Base-by-base conservation (phyloP, 1,140 invertebrate species). In the Alviniconcha marisindica region DNA sequence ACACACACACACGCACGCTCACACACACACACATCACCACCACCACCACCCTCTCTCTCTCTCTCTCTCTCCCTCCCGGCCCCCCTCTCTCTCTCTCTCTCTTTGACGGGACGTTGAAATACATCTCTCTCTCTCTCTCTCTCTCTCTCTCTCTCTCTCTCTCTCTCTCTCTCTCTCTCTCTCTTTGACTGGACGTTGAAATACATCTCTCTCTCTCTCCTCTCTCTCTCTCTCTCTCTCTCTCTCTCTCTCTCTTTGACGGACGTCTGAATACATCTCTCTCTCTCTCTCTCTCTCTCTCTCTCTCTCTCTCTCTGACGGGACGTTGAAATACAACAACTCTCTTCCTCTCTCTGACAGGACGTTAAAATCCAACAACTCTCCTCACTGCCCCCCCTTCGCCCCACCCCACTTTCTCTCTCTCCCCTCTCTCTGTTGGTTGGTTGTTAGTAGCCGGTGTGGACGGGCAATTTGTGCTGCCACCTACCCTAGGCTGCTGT, bases 1-100 rank as follows among this genome's bases (percentile, higher is more conserved):
- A 51, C 63, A 63, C 48, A n/a, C 79, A 81, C 73, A 71, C 66
- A 71, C 66, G 36, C 66, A 71, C 66, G 36, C 66, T 33, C 66
- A 71, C 66, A 71, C 66, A 71, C 66, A 71, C 66, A 38, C 66
- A 40, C 66, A 71, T 31, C 66, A 71, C 66, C 14, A 14, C 14
- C 33, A 71, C 66, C 14, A 10, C 14, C 66, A 71, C 33, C 24
- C 4, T 60, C 18, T 60, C 7, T 60, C 24, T 24, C 56, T 28
- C 56, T 48, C 18, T 48, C 10, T n/a, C 24, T 60, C 56, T 60
- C 24, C n/a, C 56, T 60, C 7, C n/a, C 7, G 21, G 24, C 28
- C 56, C n/a, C 24, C n/a, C 18, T 60, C 7, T 51, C 48, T 51
- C 48, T 60, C 56, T 14, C 56, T 60, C 31, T 69, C 63, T 48